Evolutionary conservation across 2,113 vertebrate species (phyloP).

Genomic region (Pyxicephalus adspersus): DNA sequence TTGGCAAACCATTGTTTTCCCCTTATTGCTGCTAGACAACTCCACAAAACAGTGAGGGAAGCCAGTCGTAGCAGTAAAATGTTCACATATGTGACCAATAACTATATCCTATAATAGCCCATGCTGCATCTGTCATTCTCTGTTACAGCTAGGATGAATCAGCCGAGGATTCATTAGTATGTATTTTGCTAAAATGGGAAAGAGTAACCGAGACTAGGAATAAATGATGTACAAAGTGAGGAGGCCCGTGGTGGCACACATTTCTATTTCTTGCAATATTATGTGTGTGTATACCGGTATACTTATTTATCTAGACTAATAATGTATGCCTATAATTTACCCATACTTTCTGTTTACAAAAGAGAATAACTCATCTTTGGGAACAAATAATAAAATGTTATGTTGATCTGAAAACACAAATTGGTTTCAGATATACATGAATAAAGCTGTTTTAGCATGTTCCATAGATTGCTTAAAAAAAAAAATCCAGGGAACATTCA

Average conservation of each 20-base stretch:
- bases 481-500: no score
- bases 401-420: no score
- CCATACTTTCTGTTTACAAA: no score
- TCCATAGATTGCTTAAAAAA: no score
- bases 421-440: no score
- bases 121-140: slow-evolving; percentile 22
- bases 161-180: not conserved
- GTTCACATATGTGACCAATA: slow-evolving; percentile 38
- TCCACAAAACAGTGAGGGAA: slow-evolving; percentile 23
- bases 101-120: slow-evolving; percentile 16
- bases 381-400: no score
- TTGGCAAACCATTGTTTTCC: slow-evolving; percentile 45
- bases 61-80: slow-evolving; percentile 22
- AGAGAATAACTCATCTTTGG: no score
- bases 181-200: not conserved
- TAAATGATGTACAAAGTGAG: slow-evolving; percentile 1
- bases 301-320: no score
- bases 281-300: no score
- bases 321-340: no score
- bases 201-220: not conserved
- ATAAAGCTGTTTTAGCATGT: no score
- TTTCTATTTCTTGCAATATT: not conserved
- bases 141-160: slow-evolving; percentile 27
- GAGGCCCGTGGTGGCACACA: not conserved
- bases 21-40: slow-evolving; percentile 14